Base-by-base conservation (phyloP, 1,140 invertebrate genomes). In the Papilio polyxenes region DNA sequence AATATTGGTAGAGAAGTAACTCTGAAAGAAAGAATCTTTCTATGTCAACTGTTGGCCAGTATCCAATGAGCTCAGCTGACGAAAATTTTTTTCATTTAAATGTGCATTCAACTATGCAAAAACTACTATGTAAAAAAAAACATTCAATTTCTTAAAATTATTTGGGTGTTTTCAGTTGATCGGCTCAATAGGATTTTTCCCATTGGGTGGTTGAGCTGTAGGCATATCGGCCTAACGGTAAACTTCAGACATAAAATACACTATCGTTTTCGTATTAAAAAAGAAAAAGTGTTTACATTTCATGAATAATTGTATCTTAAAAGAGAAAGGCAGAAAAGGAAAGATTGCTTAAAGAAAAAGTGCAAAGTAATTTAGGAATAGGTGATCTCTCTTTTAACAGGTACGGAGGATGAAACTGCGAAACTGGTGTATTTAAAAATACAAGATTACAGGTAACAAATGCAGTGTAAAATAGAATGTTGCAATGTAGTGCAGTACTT, bases 401-500 rank as follows among this genome's bases (percentile, higher is more conserved):
- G 17, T 6, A 20, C 56, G 7, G 56, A n/a, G 5, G 17, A 59
- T 59, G n/a, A 59, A 59, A 20, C 17, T 17, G 17, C 56, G n/a
- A 59, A 59, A 5, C 17, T n/a, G 56, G 8, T 0, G 1, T 59
- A 20, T 17, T n/a, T 59, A 59, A 20, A n/a, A 51, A 51, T 51
- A 11, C 13, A 59, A 44, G 7, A 44, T 6, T n/a, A 59, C n/a
- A 59, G 56, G 56, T 59, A 59, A 20, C 56, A 59, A 37, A 72
- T 72, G 31, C 65, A 72, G 23, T 72, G 31, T 37, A 72, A 37
- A 72, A 37, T 72, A 72, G 37, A 72, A 72, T 37, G 65, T 72
- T 72, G 65, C 65, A 40, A 15, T 72, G 65, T 72, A 72, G 65
- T 72, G 65, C 65, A 72, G 65, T 72, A 72, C 65, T 72, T 37